Conservation (phyloP, 2,888 invertebrate species). For the Spisula solida region DNA sequence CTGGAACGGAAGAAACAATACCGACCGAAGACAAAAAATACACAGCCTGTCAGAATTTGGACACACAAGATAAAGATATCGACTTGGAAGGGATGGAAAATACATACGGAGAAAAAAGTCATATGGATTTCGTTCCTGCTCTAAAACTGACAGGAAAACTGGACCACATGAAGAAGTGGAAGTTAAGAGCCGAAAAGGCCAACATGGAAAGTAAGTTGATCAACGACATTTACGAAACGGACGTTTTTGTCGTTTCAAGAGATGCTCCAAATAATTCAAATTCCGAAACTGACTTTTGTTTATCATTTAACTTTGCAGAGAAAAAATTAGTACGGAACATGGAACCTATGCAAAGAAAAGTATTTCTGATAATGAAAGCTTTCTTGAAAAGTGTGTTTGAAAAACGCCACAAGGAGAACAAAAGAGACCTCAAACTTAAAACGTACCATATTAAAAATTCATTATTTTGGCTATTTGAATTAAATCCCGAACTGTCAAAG, state of each 20-base stretch:
- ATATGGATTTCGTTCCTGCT: conserved; percentile 68
- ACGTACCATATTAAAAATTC: conserved; percentile 72
- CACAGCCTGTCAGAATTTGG: background rate
- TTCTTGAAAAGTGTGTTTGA: conserved; percentile 57
- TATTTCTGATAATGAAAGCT: conserved; percentile 61
- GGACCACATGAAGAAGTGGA: conserved; percentile 53
- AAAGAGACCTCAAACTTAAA: conserved; percentile 49
- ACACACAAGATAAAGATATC: background rate
- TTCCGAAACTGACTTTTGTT: conserved; percentile 60
- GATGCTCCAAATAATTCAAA: conserved; percentile 44
- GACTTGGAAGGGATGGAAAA: conserved; percentile 15
- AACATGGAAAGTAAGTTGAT: conserved; percentile 52
- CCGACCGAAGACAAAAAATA: background rate
- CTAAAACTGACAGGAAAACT: conserved; percentile 54
- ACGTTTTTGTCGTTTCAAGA: conserved; percentile 64
- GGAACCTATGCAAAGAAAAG: conserved; percentile 48
- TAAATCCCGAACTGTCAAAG: conserved; percentile 32
- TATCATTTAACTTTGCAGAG: conserved; percentile 67
- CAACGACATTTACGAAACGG: conserved; percentile 51
- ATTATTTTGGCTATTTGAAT: conserved; percentile 66
- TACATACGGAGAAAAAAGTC: conserved; percentile 49
- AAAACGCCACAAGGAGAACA: background rate
- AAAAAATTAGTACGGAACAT: conserved; percentile 50
- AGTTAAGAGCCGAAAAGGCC: conserved; percentile 17
- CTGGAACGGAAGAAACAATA: background rate